phyloP scores from a whole-genome alignment of 2,797 vertebrate genomes.

The Parotocinclus haroldoi region DNA sequence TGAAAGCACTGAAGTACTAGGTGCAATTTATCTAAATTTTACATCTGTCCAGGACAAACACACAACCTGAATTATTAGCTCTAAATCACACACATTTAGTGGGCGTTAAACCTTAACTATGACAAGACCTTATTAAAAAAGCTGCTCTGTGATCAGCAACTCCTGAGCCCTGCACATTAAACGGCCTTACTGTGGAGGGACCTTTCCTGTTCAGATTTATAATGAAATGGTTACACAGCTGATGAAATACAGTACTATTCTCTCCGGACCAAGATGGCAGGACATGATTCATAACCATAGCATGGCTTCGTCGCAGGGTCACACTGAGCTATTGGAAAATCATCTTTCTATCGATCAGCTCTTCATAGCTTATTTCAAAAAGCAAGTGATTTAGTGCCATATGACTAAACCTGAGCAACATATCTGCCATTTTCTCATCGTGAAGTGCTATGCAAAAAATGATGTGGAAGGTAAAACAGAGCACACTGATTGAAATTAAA shows the following conservation, averaged over 20 bases:
- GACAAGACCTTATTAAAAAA: constrained; percentile 17
- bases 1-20: background rate
- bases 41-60: background rate
- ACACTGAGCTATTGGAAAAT: constrained; percentile 49
- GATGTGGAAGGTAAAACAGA: background rate
- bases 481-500: background rate
- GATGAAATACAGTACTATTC: constrained; percentile 41
- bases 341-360: constrained; percentile 62
- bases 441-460: background rate
- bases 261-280: constrained; percentile 34
- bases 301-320: constrained; percentile 47
- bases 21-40: background rate
- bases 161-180: constrained; percentile 31
- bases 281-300: constrained; percentile 37
- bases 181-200: constrained; percentile 37
- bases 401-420: constrained; percentile 10
- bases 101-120: constrained; percentile 25
- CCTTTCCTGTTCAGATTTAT: constrained; percentile 46
- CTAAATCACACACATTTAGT: background rate
- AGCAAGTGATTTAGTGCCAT: constrained; percentile 20
- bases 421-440: constrained; percentile 16
- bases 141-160: constrained; percentile 42
- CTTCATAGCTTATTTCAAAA: constrained; percentile 46
- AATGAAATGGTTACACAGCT: constrained; percentile 42
- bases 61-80: constrained; percentile 6